phyloP scores from a whole-genome alignment of 2,113 vertebrate species.

The Brachypodius melanocephalos region DNA sequence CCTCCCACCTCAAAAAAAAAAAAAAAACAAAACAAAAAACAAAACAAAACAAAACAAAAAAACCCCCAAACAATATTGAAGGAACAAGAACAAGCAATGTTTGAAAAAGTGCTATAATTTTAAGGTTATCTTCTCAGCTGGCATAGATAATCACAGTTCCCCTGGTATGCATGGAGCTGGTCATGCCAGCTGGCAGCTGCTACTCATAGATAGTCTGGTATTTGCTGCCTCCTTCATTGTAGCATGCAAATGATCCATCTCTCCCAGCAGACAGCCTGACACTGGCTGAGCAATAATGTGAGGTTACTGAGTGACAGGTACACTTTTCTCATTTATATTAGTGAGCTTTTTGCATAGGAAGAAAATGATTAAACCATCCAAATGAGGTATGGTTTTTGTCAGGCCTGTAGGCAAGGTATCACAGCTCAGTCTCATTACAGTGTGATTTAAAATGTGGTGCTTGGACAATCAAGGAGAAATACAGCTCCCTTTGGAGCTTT shows the following conservation, averaged over 20 bases:
- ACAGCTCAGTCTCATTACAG: not conserved
- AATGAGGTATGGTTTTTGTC: not conserved
- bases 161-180: not conserved
- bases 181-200: not conserved
- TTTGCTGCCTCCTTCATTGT: not conserved
- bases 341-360: not conserved
- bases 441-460: not conserved
- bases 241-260: not conserved
- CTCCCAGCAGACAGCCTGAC: not conserved
- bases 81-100: not conserved
- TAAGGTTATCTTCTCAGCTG: not conserved
- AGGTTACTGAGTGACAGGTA: not conserved
- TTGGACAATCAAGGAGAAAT: not conserved
- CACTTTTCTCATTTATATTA: not conserved
- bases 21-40: not conserved
- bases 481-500: not conserved
- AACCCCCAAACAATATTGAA: not conserved
- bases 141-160: not conserved
- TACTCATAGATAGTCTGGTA: not conserved
- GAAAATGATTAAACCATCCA: not conserved
- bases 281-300: accelerated
- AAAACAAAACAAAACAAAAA: too few species aligned
- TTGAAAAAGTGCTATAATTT: not conserved
- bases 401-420: not conserved
- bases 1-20: accelerated